Conservation (phyloP, 1,140 invertebrate species). For the Gonioctena quinquepunctata region DNA sequence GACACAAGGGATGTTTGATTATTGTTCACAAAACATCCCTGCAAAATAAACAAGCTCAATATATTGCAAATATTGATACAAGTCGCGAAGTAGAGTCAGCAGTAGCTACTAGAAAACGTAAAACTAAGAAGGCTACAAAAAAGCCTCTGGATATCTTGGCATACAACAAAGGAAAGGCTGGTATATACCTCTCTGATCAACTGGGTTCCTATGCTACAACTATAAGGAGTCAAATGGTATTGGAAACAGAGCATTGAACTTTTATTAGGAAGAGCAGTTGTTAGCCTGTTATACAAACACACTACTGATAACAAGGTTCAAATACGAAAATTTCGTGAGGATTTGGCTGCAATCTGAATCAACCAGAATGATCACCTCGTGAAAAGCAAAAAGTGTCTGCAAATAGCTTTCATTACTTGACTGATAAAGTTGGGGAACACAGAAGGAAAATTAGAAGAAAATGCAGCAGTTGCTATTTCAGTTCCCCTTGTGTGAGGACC, state of each 20-base stretch:
- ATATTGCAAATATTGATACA: no score
- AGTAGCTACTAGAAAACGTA: neutral
- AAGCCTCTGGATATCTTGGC: conserved; percentile 51
- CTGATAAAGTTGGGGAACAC: no score
- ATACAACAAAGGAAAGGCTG: conserved; percentile 52
- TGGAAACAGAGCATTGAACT: conserved; percentile 50
- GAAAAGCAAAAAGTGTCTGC: no score
- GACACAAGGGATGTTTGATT: conserved; percentile 54
- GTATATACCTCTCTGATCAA: conserved; percentile 53
- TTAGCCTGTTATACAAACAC: conserved; percentile 19
- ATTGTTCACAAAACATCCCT: conserved; percentile 55
- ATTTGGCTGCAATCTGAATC: neutral
- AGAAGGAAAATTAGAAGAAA: no score
- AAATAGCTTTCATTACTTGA: no score
- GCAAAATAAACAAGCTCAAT: no score
- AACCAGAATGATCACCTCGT: no score
- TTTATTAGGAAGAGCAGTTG: conserved; percentile 23
- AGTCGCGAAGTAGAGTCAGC: no score
- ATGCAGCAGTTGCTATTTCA: no score
- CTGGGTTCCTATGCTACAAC: conserved; percentile 49
- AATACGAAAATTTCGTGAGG: neutral
- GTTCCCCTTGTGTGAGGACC: no score
- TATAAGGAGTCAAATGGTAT: conserved; percentile 53
- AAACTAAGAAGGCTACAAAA: neutral
- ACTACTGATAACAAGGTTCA: neutral